Percentiles rank a stretch among this genome's conserved stretches.
Evolutionary conservation across 2,888 invertebrate genomes (phyloP).

Genomic region (Arctia plantaginis): DNA sequence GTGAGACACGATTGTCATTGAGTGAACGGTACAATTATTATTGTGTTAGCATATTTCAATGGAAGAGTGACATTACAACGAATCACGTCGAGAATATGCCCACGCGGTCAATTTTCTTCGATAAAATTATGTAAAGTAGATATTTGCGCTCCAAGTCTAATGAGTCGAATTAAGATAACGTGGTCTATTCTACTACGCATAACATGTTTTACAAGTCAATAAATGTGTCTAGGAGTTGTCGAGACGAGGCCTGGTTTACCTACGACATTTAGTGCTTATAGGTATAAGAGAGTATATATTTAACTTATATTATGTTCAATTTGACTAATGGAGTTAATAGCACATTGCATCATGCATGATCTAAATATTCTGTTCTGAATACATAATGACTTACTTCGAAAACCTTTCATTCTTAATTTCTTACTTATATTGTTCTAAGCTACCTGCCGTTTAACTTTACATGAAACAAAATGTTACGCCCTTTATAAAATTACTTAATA

Average conservation of each 20-base stretch:
- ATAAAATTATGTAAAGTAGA: conserved; percentile 82
- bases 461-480: conserved; percentile 7
- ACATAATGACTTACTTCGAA: conserved; percentile 13
- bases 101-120: conserved; percentile 80
- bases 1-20: conserved; percentile 38
- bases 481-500: conserved; percentile 26
- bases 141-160: conserved; percentile 76
- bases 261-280: conserved; percentile 24
- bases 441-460: conserved; percentile 12
- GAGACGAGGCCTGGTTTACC: conserved; percentile 61
- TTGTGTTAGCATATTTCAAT: conserved; percentile 74
- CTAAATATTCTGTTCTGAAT: conserved; percentile 18
- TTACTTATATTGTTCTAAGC: conserved; percentile 16
- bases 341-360: conserved; percentile 13
- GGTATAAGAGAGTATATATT: conserved; percentile 13
- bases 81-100: conserved; percentile 69
- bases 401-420: conserved; percentile 12
- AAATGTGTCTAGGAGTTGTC: conserved; percentile 72
- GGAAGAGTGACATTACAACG: conserved; percentile 75
- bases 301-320: conserved; percentile 16
- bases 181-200: conserved; percentile 61
- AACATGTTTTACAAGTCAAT: conserved; percentile 74
- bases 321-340: conserved; percentile 11
- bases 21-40: conserved; percentile 48
- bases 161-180: conserved; percentile 81